Conservation (phyloP, 2,113 vertebrate genomes). For the Isichthys henryi region DNA sequence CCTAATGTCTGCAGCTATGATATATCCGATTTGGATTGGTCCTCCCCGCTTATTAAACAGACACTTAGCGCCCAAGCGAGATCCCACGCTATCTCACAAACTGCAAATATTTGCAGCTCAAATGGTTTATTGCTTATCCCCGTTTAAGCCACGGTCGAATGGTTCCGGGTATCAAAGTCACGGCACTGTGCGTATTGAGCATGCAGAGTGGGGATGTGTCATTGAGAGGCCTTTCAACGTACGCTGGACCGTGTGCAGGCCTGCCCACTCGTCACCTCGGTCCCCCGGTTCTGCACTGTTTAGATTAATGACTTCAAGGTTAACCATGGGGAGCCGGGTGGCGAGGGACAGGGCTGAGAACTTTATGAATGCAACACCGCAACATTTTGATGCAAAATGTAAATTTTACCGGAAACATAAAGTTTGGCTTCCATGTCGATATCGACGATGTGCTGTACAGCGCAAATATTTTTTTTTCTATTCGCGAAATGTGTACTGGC, state of each 20-base stretch:
- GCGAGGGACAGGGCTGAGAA: not conserved
- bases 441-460: not conserved
- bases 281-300: not conserved
- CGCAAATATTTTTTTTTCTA: not conserved
- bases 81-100: not conserved
- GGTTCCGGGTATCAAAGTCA: constrained; percentile 7
- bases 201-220: not conserved
- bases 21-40: not conserved
- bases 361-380: constrained; percentile 3
- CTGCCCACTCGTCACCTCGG: not conserved
- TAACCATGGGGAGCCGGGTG: not conserved
- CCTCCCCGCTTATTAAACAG: not conserved
- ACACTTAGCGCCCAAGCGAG: not conserved
- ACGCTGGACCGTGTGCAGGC: constrained; percentile 13
- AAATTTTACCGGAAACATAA: not conserved
- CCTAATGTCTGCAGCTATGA: constrained; percentile 1
- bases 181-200: constrained; percentile 12
- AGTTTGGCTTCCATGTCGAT: not conserved
- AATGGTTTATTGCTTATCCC: constrained; percentile 20
- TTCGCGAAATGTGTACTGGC: not conserved
- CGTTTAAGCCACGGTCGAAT: constrained; percentile 7
- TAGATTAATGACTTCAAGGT: constrained; percentile 10
- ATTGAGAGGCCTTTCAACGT: constrained; percentile 14
- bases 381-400: not conserved
- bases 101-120: constrained; percentile 12